Percentiles rank a stretch among this genome's conserved stretches.
Conservation (phyloP, 2,113 vertebrate genomes). For the Caloenas nicobarica region DNA sequence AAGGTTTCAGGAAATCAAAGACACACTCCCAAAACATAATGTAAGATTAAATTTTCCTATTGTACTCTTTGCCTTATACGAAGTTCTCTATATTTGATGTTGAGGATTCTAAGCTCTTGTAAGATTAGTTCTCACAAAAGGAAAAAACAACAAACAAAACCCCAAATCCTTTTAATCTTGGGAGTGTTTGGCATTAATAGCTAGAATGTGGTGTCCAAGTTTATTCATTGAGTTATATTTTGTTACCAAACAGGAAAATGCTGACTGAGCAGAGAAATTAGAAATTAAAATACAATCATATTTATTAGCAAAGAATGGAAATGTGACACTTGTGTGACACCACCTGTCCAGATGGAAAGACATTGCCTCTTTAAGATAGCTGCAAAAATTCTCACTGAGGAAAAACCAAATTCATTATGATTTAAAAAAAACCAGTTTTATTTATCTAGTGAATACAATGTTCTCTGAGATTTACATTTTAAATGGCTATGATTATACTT, state of each 20-base stretch:
- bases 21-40: not conserved
- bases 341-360: not conserved
- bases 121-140: not conserved
- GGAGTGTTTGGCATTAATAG: not conserved
- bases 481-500: not conserved
- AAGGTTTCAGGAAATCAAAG: not conserved
- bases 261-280: not conserved
- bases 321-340: not conserved
- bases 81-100: not conserved
- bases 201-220: not conserved
- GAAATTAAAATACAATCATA: not conserved
- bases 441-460: not conserved
- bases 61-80: not conserved
- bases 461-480: not conserved
- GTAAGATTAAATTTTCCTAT: not conserved
- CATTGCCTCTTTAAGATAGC: not conserved
- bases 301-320: not conserved
- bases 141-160: not conserved
- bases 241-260: not conserved
- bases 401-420: not conserved
- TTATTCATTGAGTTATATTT: not conserved
- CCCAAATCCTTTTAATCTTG: fast-evolving
- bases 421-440: not conserved
- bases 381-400: not conserved
- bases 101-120: not conserved